Conservation (phyloP, 2,113 vertebrate genomes). For the Oncorhynchus tshawytscha region DNA sequence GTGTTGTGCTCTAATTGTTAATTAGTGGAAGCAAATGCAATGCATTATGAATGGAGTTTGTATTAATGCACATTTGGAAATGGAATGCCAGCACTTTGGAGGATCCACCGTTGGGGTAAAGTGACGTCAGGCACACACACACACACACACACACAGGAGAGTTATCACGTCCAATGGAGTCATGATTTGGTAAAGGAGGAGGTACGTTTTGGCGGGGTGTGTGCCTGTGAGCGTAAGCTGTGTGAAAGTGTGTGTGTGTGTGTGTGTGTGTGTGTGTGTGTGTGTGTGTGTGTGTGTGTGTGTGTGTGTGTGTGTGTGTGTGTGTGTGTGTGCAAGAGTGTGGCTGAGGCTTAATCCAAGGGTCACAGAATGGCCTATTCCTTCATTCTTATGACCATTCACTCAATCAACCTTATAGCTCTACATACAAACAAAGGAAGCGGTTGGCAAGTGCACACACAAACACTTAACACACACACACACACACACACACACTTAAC, state of each 20-base stretch:
- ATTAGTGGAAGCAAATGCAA: constrained; percentile 27
- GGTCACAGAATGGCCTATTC: no score
- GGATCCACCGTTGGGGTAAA: no score
- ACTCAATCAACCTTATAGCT: no score
- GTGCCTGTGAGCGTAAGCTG: background rate
- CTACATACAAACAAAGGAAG: no score
- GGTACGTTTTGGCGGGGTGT: background rate
- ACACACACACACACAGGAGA: background rate
- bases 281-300: constrained; percentile 2
- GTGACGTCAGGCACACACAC: background rate
- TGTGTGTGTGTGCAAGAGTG: background rate
- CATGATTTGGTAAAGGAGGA: background rate
- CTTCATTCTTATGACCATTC: no score
- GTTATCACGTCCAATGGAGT: background rate
- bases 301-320: background rate
- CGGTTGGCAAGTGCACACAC: no score
- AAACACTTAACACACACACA: no score
- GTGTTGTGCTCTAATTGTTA: constrained; percentile 30
- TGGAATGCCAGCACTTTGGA: background rate
- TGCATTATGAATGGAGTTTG: constrained; percentile 26
- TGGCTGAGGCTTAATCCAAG: no score
- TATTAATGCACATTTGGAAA: constrained; percentile 3
- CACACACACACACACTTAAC: no score
- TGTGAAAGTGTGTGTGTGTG: constrained; percentile 3
- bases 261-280: background rate